Base-by-base conservation (phyloP, 2,888 invertebrate species). In the Tineola bisselliella region DNA sequence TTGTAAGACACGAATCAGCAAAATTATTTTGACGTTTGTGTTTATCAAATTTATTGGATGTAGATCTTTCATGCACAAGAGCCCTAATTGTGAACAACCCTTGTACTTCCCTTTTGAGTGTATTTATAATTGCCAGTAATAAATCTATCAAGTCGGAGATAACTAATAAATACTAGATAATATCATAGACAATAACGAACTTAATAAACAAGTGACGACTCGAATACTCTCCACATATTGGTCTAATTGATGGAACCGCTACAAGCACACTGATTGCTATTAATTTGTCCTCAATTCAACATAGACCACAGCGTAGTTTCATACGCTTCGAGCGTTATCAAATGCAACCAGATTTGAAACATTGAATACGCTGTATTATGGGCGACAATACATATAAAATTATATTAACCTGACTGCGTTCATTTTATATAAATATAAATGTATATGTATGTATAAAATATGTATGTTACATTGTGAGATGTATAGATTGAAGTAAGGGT, bases 1-100 rank as follows among this genome's bases (percentile, higher is more conserved):
- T 77, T 81, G 80, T 79, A 79, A 79, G 79, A 81, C 81, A 81
- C 74, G 77, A 80, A 77, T 81, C 74, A 72, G 74, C 70, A 64
- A 71, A 80, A 82, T 81, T 80, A 74, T 79, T 70, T 72, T 72
- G 71, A 69, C 70, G 68, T 69, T 65, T 69, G 64, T 64, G 62
- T 63, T 65, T 64, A 66, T 38, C 38, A 25, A 25, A 25, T 25
- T 25, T 25, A 25, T 25, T 25, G 25, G 6, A 25, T 25, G 6
- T 25, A 6, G 6, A 25, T 25, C 2, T 4, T 25, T 25, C 25
- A 25, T 25, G 25, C 25, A 25, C 25, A 25, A 25, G 25, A 25
- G 2, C 2, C 6, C 25, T 25, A 2, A 4, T 6, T 25, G 25
- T 25, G 6, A 25, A 4, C 4, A 2, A 6, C 25, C 6, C 25